Percentiles rank a stretch among this genome's conserved stretches.
Evolutionary conservation across 2,888 invertebrate species (phyloP).

Genomic region (Napeogenes inachia): DNA sequence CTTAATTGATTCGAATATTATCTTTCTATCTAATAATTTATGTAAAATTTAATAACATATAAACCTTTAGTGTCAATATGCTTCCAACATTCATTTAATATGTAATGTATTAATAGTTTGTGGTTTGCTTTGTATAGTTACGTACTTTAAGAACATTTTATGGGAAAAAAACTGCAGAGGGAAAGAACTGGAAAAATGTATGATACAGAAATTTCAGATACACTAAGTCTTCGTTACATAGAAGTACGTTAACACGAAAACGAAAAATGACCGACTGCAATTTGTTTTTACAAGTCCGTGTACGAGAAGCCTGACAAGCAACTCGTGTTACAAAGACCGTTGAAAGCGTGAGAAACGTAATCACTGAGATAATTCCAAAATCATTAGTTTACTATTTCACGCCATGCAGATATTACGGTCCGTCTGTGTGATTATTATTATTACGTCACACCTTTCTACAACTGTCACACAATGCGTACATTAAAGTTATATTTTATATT

Average conservation of each 20-base stretch:
- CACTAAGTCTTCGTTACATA: neutral
- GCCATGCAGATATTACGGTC: slow-evolving; percentile 22
- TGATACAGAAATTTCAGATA: too few species aligned
- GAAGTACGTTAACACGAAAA: neutral
- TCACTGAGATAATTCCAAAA: slow-evolving; percentile 29
- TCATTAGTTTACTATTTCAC: slow-evolving; percentile 31
- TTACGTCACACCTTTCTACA: slow-evolving; percentile 29
- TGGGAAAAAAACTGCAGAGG: slow-evolving; percentile 10
- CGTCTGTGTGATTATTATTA: slow-evolving; percentile 31
- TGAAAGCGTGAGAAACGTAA: slow-evolving; percentile 35
- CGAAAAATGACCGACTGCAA: neutral
- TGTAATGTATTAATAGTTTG: slow-evolving; percentile 18
- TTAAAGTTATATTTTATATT: neutral
- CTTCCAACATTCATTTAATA: slow-evolving; percentile 21
- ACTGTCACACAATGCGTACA: slow-evolving; percentile 25
- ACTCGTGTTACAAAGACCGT: slow-evolving; percentile 14
- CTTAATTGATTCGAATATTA: too few species aligned
- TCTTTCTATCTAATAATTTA: too few species aligned
- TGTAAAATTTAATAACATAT: neutral
- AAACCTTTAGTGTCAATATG: slow-evolving; percentile 13
- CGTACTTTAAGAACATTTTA: slow-evolving; percentile 18
- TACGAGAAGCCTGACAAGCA: slow-evolving; percentile 4
- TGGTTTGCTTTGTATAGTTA: slow-evolving; percentile 20
- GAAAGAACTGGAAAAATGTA: neutral
- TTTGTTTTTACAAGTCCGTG: neutral